These are phyloP conservation scores for Chroicocephalus ridibundus DNA, from an alignment of 2,113 vertebrate species.

Conservation along the genomic window DNA sequence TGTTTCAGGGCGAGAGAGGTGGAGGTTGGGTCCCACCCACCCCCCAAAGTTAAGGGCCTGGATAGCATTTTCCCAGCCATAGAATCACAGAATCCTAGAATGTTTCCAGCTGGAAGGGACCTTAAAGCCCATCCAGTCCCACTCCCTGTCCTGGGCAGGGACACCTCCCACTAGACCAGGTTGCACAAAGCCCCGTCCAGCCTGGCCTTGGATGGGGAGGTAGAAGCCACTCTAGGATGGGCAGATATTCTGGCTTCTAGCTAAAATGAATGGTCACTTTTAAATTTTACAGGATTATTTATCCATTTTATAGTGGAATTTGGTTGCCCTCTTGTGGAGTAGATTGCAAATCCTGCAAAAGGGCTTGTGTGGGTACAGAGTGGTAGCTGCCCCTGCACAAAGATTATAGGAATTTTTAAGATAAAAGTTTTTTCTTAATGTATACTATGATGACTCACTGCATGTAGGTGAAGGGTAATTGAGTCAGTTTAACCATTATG, in stretches of 20 bases:
- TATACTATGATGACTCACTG: not conserved
- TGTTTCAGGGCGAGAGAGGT: not conserved
- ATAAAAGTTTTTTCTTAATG: not conserved
- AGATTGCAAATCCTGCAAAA: not conserved
- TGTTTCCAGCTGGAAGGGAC: not conserved
- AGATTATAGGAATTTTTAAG: not conserved
- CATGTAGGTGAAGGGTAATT: not conserved
- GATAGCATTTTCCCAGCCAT: not conserved
- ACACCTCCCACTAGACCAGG: not conserved
- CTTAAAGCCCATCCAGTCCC: not conserved
- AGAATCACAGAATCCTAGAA: not conserved
- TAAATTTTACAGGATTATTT: not conserved
- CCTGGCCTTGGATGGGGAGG: not conserved
- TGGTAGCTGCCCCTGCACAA: not conserved
- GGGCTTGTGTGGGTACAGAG: not conserved
- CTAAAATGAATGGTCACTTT: not conserved
- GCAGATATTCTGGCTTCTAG: not conserved
- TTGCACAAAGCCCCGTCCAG: not conserved
- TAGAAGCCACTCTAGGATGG: not conserved
- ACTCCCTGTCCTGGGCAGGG: not conserved
- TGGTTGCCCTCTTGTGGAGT: conserved; percentile 80
- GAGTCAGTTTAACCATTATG: not conserved
- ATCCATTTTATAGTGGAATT: not conserved
- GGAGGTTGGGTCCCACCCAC: not conserved
- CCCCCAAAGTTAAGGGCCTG: not conserved